Conservation (phyloP, 2,888 invertebrate genomes). For the Smittia sp. region DNA sequence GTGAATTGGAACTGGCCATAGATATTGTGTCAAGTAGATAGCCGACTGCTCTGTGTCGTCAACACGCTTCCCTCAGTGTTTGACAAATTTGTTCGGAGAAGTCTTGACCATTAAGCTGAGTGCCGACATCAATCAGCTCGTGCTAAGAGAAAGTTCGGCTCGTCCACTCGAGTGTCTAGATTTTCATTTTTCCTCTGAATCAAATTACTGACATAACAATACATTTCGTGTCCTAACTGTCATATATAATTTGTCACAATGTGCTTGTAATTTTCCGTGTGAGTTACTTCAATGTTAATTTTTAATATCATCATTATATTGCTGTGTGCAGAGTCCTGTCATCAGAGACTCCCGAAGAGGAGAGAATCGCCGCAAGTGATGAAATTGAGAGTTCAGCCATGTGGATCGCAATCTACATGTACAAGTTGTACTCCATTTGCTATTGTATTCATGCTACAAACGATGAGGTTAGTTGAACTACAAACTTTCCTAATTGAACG, state of each 20-base stretch:
- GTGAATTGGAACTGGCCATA: too few species aligned
- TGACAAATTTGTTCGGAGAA: too few species aligned
- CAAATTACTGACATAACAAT: neutral
- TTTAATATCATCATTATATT: slow-evolving; percentile 7
- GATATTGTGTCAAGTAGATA: too few species aligned
- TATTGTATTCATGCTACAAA: slow-evolving; percentile 25
- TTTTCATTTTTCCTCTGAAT: neutral
- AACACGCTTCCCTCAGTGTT: too few species aligned
- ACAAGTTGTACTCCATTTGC: slow-evolving; percentile 23
- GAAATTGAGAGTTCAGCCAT: slow-evolving; percentile 13
- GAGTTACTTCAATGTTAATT: neutral
- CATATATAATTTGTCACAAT: neutral
- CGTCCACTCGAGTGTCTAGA: too few species aligned
- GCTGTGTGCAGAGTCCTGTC: slow-evolving; percentile 2
- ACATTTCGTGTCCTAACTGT: neutral
- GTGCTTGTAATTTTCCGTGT: neutral
- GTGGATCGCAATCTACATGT: slow-evolving; percentile 27
- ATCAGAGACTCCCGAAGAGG: neutral
- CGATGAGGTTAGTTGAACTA: slow-evolving; percentile 8
- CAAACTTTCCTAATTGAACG: neutral
- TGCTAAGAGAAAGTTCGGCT: too few species aligned
- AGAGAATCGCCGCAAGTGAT: neutral
- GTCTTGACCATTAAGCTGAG: too few species aligned
- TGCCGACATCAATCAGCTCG: too few species aligned
- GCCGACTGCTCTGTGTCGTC: too few species aligned